Base-by-base conservation (phyloP, 2,113 vertebrate genomes). In the Solea solea region DNA sequence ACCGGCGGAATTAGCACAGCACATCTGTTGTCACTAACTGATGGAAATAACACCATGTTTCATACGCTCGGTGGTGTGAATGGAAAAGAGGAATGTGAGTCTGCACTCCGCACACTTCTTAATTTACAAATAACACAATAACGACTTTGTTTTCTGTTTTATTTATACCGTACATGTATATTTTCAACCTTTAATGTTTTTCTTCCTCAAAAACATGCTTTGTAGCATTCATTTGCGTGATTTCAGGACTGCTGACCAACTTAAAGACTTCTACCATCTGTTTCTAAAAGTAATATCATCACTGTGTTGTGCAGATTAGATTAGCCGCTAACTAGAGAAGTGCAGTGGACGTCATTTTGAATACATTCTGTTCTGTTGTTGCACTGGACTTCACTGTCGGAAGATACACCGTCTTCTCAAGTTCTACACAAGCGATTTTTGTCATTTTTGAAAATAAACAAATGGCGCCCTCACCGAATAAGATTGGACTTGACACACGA, bases 1-100 rank as follows among this genome's bases (percentile, higher is more conserved):
- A 39, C 64, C 56, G 1, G 71, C 56, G 1, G 71, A 80, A 76
- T 82, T 66, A 83, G 64, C 76, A 21, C 68, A 67, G 72, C 77
- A 63, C 80, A 83, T 83, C 81, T 85, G 84, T 63, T 44, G 53
- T 53, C 61, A 12, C 62, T 60, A 52, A 64, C 69, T 55, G 72
- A 34, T 74, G 68, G 41, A 54, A 76, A 70, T 55, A 68, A 75
- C 72, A 62, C 61, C 45, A 81, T 85, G 78, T 65, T 55, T 83
- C 68, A 53, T 66, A 60, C 50, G 1, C 46, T 54, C 21, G 54
- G 63, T 0, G 9, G 57, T 59, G 45, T 72, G 71, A 50, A 72
- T 39, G 49, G 69, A 44, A 16, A 51, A 39, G 46, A 56, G 21
- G 42, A 21, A 39, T 44, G 44, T 12, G 58, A 71, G 66, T 25